A percentile compares a stretch with the other conserved stretches of the same genome.
Evolutionary conservation across 2,797 vertebrate genomes (phyloP).

Genomic region (Sitta carolinensis): DNA sequence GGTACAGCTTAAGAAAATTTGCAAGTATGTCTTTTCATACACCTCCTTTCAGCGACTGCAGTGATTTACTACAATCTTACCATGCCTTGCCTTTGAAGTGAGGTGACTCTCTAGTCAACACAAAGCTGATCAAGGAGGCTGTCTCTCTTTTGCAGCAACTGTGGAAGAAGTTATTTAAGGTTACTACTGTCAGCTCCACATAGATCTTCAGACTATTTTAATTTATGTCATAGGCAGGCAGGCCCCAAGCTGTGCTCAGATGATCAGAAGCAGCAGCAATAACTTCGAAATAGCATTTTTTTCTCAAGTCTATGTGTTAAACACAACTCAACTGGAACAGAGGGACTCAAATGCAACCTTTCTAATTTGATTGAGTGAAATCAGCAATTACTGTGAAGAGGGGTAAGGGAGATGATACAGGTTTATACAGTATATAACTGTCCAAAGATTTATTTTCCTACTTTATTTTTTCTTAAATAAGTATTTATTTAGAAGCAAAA

Average conservation of each 20-base stretch:
- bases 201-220: slow-evolving; percentile 24
- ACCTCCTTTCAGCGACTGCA: not conserved
- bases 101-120: slow-evolving; percentile 19
- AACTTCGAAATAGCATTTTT: slow-evolving; percentile 13
- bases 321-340: not conserved
- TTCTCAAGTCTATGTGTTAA: not conserved
- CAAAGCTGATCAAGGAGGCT: slow-evolving; percentile 13
- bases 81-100: slow-evolving; percentile 7
- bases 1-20: not conserved
- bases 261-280: slow-evolving; percentile 34
- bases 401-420: not conserved
- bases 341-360: not conserved
- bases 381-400: not conserved
- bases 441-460: not conserved
- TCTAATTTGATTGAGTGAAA: not conserved
- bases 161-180: slow-evolving; percentile 43
- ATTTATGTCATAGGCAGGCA: slow-evolving; percentile 14
- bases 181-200: slow-evolving; percentile 23
- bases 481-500: not conserved
- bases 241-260: slow-evolving; percentile 16
- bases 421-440: not conserved
- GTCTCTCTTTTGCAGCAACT: slow-evolving; percentile 21
- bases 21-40: not conserved
- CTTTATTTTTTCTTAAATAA: not conserved
- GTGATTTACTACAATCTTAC: slow-evolving; percentile 14